These are phyloP conservation scores for Lacanobia oleracea DNA, from an alignment of 2,888 invertebrate genomes.

Conservation along the genomic window DNA sequence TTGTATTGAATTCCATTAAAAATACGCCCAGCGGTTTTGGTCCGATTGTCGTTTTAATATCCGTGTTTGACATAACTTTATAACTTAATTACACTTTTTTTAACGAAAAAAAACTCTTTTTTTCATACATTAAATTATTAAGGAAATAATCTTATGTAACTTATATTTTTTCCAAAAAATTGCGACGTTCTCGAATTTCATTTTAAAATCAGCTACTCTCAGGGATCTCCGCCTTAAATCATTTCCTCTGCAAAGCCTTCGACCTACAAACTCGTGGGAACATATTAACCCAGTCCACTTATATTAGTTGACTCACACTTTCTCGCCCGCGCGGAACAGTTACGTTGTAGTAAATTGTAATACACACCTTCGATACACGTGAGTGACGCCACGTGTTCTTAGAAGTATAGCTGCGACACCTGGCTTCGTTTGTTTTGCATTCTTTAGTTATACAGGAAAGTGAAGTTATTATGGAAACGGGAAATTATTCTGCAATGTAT, in stretches of 20 bases:
- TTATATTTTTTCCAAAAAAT: too few relatives aligned
- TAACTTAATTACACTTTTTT: too few relatives aligned
- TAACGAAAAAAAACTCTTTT: too few relatives aligned
- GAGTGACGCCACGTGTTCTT: constrained; percentile 57
- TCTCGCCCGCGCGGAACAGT: constrained; percentile 45
- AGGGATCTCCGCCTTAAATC: too few relatives aligned
- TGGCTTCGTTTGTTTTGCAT: constrained; percentile 33
- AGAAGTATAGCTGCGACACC: constrained; percentile 32
- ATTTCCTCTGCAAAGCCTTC: not conserved
- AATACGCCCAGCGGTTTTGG: too few relatives aligned
- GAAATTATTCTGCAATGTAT: not conserved
- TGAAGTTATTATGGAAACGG: not conserved
- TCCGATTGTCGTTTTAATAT: too few relatives aligned
- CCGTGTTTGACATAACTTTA: too few relatives aligned
- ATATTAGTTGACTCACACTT: constrained; percentile 53
- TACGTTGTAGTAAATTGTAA: constrained; percentile 36
- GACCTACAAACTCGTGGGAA: constrained; percentile 29
- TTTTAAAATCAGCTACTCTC: too few relatives aligned
- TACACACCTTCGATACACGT: constrained; percentile 41
- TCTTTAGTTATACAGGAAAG: constrained; percentile 32
- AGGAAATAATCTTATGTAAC: too few relatives aligned
- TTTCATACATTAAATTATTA: too few relatives aligned
- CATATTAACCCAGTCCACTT: not conserved
- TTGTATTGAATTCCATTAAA: too few relatives aligned
- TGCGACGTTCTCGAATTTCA: too few relatives aligned